These are phyloP conservation scores for Xestia c-nigrum DNA, from an alignment of 2,888 invertebrate species.

Conservation along the genomic window DNA sequence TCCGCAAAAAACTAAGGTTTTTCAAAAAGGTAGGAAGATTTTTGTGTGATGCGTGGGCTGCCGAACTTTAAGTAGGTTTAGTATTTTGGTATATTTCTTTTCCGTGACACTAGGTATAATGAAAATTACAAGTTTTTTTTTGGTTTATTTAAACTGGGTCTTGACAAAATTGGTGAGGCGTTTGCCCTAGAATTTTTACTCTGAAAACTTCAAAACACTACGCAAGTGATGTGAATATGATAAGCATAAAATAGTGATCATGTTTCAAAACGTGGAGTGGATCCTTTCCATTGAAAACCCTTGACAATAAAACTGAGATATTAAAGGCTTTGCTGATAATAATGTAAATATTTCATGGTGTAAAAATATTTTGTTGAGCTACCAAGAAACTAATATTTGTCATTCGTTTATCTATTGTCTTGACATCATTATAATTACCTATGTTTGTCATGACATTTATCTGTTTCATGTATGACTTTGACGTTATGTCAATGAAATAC, in stretches of 20 bases:
- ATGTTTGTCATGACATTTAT: conserved; percentile 1
- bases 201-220: neutral
- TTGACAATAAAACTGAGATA: conserved; percentile 2
- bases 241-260: neutral
- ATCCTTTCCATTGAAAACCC: neutral
- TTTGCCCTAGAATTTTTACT: neutral
- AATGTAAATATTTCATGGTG: neutral
- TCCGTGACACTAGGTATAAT: no score
- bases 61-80: neutral
- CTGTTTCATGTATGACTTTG: neutral
- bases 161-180: neutral
- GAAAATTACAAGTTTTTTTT: no score
- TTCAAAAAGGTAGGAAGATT: neutral
- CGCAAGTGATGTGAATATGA: neutral
- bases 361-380: conserved; percentile 2
- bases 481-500: neutral
- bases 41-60: neutral
- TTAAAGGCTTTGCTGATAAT: conserved; percentile 19
- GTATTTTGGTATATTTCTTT: no score
- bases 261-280: neutral
- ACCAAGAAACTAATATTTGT: neutral
- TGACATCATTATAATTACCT: conserved; percentile 19
- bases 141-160: no score
- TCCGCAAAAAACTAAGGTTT: neutral
- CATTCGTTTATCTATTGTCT: conserved; percentile 30